A percentile compares a stretch with the other conserved stretches of the same genome.
Evolutionary conservation across 2,888 invertebrate species (phyloP).

Genomic region (Incurvaria masculella): DNA sequence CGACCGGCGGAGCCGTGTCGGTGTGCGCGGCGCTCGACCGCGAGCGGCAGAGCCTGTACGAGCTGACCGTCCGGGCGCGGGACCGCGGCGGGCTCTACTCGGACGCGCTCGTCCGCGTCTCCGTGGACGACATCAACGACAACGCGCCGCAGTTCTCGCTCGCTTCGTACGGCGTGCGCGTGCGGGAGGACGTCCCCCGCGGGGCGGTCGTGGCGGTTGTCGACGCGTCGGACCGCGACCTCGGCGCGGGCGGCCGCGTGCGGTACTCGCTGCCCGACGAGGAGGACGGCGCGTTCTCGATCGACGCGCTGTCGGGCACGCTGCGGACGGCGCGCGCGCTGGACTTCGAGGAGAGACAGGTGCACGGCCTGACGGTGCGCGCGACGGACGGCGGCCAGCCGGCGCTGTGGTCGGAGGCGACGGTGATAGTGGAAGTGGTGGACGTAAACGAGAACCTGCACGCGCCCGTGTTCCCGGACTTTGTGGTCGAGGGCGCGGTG

Average conservation of each 20-base stretch:
- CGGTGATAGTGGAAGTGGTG: conserved; percentile 80
- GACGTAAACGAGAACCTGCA: conserved; percentile 93
- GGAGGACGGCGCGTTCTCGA: conserved; percentile 70
- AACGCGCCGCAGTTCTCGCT: conserved; percentile 81
- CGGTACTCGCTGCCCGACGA: conserved; percentile 75
- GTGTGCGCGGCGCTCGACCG: conserved; percentile 79
- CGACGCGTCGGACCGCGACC: conserved; percentile 78
- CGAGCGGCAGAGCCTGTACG: conserved; percentile 79
- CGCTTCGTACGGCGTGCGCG: conserved; percentile 71
- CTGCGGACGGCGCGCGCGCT: conserved; percentile 73
- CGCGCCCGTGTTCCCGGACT: conserved; percentile 79
- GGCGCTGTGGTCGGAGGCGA: conserved; percentile 72
- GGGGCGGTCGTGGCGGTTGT: conserved; percentile 86
- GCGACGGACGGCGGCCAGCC: conserved; percentile 87
- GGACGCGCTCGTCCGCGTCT: conserved; percentile 77
- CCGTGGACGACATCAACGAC: conserved; percentile 89
- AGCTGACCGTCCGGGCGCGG: conserved; percentile 72
- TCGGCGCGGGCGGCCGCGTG: conserved; percentile 77
- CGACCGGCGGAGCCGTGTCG: conserved; percentile 69
- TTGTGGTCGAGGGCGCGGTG: conserved; percentile 71
- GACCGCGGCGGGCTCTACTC: conserved; percentile 77
- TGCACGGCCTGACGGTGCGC: conserved; percentile 82
- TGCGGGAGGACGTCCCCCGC: conserved; percentile 86
- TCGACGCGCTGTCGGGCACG: conserved; percentile 84
- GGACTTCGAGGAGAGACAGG: conserved; percentile 87